Evolutionary conservation across 2,888 invertebrate genomes (phyloP), one percentile per base, ranked within the genome.

Genomic region (Physocephala rufipes): DNA sequence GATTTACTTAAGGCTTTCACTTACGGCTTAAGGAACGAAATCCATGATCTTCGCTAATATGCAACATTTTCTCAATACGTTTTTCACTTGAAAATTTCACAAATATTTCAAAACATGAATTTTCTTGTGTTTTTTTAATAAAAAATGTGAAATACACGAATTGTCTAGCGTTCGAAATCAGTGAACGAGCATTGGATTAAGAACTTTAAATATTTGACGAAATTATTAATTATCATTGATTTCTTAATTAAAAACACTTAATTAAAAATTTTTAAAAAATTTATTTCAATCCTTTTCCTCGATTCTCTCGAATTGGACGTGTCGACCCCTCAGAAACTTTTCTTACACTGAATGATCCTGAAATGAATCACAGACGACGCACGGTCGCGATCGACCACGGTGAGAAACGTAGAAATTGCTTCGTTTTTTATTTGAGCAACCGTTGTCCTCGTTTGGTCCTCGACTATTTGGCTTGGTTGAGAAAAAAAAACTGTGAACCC

Each of bases 11-110:
- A 36, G 4, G 36, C 36, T 36, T 36, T 36, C 67, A 85, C 86
- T 86, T 86, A 86, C 86, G 86, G 80, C 85, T 86, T 77, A 86
- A 79, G 72, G 86, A 86, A 77, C 85, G 85, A 84, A 86, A 86
- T 84, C 86, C 86, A 75, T 86, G 86, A 82, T 86, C 86, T 80
- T 86, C 86, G 79, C 86, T 86, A 76, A 85, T 83, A 67, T 86
- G 86, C 77, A 86, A 78, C 86, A 86, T 86, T 81, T 83, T 73
- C 79, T 80, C 72, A 78, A 81, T 81, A 81, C 9, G 36, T 36
- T 7, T 36, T 4, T 36, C 36, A 4, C 9, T 36, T 36, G 36
- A 9, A 9, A 36, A 36, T 36, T 7, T 36, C 5, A 7, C 36
- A 36, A 36, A 9, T 4, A 36, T 36, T 36, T 36, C 36, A 36